These are phyloP conservation scores for Squalus acanthias DNA, from an alignment of 2,797 vertebrate genomes.

Conservation along the genomic window DNA sequence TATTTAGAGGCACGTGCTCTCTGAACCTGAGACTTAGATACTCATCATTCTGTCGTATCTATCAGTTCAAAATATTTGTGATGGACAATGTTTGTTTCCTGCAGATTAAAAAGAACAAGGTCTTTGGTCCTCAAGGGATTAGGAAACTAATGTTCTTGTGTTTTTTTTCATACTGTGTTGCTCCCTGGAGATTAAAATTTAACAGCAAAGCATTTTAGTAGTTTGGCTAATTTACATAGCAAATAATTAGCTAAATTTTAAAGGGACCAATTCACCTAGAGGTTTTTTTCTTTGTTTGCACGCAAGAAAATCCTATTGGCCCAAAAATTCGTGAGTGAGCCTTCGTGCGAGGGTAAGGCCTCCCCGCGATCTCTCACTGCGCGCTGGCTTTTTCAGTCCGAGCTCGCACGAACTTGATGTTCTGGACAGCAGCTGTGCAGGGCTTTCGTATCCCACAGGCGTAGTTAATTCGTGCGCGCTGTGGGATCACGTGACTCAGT, in stretches of 20 bases:
- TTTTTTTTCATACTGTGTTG: background rate
- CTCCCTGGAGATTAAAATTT: conserved; percentile 16
- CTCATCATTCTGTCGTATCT: conserved; percentile 15
- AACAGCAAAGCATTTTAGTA: background rate
- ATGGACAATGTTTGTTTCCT: conserved; percentile 18
- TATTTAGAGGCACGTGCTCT: conserved; percentile 24
- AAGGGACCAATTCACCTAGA: background rate
- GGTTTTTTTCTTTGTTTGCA: background rate
- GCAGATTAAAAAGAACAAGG: background rate
- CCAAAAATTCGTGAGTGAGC: too few species aligned
- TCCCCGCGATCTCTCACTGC: too few species aligned
- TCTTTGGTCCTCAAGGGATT: background rate
- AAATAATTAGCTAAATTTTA: background rate
- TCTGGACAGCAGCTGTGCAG: too few species aligned
- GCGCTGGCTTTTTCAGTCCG: too few species aligned
- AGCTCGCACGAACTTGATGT: too few species aligned
- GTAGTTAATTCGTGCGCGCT: too few species aligned
- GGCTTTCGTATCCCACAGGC: too few species aligned
- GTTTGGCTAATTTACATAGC: conserved; percentile 17
- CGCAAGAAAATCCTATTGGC: too few species aligned
- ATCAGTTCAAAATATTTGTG: background rate
- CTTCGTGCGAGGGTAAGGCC: too few species aligned
- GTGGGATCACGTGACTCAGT: too few species aligned
- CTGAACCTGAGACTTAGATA: background rate
- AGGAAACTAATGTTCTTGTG: background rate